Evolutionary conservation across 2,113 vertebrate genomes (phyloP), one percentile per base, ranked within the genome.

Genomic region (Lucifuga dentata): DNA sequence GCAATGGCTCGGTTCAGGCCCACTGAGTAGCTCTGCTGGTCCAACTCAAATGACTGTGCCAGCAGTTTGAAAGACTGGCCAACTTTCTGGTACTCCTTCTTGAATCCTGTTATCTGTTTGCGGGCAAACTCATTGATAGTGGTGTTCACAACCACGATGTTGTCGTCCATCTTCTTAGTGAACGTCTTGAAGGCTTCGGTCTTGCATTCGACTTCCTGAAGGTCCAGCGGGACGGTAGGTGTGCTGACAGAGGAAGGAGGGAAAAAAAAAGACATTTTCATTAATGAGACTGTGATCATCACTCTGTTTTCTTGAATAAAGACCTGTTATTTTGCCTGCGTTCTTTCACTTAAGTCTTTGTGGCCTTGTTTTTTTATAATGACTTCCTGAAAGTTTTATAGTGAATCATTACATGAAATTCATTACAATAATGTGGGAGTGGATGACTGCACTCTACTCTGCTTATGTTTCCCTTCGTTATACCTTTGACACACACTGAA

Each of bases 21-120:
- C 0, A 55, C 83, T 0, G 97, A 98, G 84, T 95, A 98, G 24
- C 88, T 73, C 88, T 98, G 95, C 90, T 98, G 97, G 93, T 99
- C 98, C 86, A 98, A 75, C 83, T 99, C 96, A 43, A 99, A 99
- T 0, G 97, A 94, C 80, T 99, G 98, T 8, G 93, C 92, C 36
- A 99, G 92, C 20, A 95, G 90, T 24, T 90, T 94, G 68, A 98
- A 97, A 52, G 97, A 95, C 86, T 96, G 95, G 39, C 98, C 98
- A 17, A 99, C 95, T 66, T 96, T 97, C 91, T 97, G 96, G 75
- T 98, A 99, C 76, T 99, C 98, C 88, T 98, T 98, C 88, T 96
- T 97, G 89, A 98, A 99, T 9, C 96, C 97, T 0, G 94, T 92
- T 19, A 95, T 94, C 83, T 99, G 98, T 68, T 99, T 99, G 68